phyloP scores from a whole-genome alignment of 2,797 vertebrate species.

The Tiaroga cobitis region DNA sequence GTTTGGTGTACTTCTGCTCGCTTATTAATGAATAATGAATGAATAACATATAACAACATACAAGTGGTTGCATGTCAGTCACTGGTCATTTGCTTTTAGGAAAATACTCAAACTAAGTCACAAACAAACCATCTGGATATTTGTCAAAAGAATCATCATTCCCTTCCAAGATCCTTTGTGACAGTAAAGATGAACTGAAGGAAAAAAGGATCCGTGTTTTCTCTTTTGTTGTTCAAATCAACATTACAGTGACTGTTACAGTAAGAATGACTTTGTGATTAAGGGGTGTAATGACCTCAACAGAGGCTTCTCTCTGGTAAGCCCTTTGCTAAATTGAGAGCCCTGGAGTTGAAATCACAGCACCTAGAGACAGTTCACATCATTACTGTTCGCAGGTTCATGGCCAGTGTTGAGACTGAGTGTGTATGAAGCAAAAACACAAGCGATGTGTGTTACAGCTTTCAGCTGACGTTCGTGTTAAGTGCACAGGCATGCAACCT shows the following conservation, averaged over 20 bases:
- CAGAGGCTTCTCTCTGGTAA: conserved; percentile 35
- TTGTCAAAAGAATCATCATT: conserved; percentile 6
- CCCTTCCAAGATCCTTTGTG: neutral
- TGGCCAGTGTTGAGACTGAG: neutral
- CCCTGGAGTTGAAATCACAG: conserved; percentile 46
- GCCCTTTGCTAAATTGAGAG: conserved; percentile 41
- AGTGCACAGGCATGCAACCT: conserved; percentile 24
- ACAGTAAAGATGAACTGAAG: neutral
- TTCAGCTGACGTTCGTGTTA: conserved; percentile 28
- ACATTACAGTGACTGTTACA: conserved; percentile 38
- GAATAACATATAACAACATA: neutral
- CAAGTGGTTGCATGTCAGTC: neutral
- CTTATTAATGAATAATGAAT: neutral
- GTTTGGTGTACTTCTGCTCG: neutral
- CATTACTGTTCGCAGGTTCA: conserved; percentile 44
- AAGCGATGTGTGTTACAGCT: conserved; percentile 24
- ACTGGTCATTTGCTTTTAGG: neutral
- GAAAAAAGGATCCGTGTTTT: conserved; percentile 11
- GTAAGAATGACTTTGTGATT: conserved; percentile 44
- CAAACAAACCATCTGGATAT: conserved; percentile 11
- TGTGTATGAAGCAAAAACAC: conserved; percentile 9
- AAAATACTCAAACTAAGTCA: neutral
- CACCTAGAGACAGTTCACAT: conserved; percentile 42
- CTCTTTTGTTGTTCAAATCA: conserved; percentile 35
- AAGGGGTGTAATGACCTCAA: conserved; percentile 47